Percentiles rank a stretch among this genome's conserved stretches.
These are phyloP conservation scores for Macquaria australasica DNA, from an alignment of 2,113 vertebrate species.

Conservation along the genomic window DNA sequence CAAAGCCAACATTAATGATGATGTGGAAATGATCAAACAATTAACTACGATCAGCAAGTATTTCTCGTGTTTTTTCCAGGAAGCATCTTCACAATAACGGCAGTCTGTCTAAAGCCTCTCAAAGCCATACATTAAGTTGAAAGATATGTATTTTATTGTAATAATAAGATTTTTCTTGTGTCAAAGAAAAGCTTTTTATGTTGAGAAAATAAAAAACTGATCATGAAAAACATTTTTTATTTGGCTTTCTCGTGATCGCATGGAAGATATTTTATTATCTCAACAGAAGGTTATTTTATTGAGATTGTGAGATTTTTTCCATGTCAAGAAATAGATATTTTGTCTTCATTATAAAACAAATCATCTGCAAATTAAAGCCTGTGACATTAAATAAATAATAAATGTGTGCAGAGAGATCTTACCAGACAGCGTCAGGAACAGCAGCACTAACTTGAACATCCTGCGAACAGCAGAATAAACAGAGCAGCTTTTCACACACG, in stretches of 20 bases:
- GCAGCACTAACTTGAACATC: conserved; percentile 67
- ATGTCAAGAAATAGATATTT: background rate
- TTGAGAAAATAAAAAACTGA: too few species aligned
- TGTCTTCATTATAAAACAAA: background rate
- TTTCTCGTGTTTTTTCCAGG: background rate
- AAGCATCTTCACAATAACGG: background rate
- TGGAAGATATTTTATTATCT: too few species aligned
- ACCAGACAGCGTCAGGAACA: conserved; percentile 75
- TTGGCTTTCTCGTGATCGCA: too few species aligned
- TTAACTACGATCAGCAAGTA: background rate
- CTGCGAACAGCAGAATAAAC: conserved; percentile 43
- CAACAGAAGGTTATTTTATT: too few species aligned
- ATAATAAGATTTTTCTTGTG: too few species aligned
- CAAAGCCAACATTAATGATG: background rate
- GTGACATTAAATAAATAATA: background rate
- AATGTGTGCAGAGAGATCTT: conserved; percentile 24
- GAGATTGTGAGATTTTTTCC: background rate
- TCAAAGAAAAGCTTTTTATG: too few species aligned
- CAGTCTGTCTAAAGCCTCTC: background rate
- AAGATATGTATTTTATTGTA: too few species aligned
- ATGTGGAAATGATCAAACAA: background rate
- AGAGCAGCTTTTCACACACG: background rate
- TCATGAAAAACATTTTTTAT: too few species aligned
- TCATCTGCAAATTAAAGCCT: conserved; percentile 2
- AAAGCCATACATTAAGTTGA: too few species aligned